Evolutionary conservation across 37 sponge, comb jelly and placozoan species (phyloP).

Genomic region (Aplysina aerophoba): DNA sequence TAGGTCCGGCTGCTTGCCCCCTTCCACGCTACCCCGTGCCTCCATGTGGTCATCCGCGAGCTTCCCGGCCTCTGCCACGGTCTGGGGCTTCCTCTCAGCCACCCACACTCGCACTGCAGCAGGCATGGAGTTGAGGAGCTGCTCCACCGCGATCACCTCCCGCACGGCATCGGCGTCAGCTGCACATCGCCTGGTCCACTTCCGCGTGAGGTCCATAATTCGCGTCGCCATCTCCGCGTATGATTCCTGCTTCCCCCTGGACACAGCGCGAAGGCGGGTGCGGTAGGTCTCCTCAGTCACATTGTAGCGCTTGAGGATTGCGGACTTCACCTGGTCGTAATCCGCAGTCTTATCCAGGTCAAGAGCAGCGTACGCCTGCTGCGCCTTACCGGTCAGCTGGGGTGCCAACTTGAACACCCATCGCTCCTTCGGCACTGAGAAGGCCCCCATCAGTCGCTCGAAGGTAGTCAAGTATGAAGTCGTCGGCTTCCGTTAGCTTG

Average conservation of each 20-base stretch:
- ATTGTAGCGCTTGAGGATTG: conserved; percentile 16
- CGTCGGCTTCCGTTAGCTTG: background rate
- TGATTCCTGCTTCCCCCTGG: background rate
- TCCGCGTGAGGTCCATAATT: conserved; percentile 20
- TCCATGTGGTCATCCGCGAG: background rate
- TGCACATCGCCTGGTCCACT: conserved; percentile 35
- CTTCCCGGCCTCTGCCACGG: background rate
- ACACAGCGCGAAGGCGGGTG: background rate
- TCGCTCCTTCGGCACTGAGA: background rate
- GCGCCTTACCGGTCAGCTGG: background rate
- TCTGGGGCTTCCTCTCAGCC: conserved; percentile 18
- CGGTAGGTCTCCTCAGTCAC: conserved; percentile 6
- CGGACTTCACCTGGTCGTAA: conserved; percentile 3
- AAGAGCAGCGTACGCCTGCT: conserved; percentile 29
- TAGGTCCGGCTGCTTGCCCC: too few relatives aligned
- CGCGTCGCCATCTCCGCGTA: conserved; percentile 31
- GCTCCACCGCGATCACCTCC: conserved; percentile 40
- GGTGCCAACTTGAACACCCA: background rate
- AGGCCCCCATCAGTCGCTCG: background rate
- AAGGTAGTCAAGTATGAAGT: too few relatives aligned
- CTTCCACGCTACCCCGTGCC: background rate
- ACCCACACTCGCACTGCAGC: conserved; percentile 34
- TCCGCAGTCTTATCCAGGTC: background rate
- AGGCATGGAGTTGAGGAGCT: conserved; percentile 39
- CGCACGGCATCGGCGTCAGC: background rate